Evolutionary conservation across 2,888 invertebrate genomes (phyloP).

Genomic region (Leptinotarsa peninsularis): DNA sequence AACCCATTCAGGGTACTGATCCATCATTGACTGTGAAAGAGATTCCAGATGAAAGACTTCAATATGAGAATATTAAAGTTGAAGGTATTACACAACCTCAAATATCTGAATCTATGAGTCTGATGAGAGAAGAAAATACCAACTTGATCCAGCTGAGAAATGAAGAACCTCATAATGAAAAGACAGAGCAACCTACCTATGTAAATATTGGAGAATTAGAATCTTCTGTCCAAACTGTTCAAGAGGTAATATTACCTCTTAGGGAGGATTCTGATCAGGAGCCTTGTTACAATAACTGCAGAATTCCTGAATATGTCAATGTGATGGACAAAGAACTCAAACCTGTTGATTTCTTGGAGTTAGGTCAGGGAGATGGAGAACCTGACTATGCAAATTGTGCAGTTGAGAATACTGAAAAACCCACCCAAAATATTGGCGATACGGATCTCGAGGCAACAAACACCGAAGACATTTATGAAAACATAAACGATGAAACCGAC

Average conservation of each 20-base stretch:
- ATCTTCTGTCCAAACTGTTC: background rate
- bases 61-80: background rate
- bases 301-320: slow-evolving; percentile 5
- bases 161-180: background rate
- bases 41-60: background rate
- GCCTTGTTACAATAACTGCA: background rate
- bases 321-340: background rate
- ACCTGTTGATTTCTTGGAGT: background rate
- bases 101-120: background rate
- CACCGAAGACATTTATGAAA: slow-evolving; percentile 25
- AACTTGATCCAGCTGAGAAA: background rate
- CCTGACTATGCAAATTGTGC: slow-evolving; percentile 22
- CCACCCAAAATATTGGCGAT: slow-evolving; percentile 25
- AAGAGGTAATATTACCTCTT: background rate
- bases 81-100: background rate
- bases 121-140: background rate
- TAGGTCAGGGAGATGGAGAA: background rate
- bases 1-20: background rate
- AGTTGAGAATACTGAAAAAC: slow-evolving; percentile 20
- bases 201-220: background rate
- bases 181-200: background rate
- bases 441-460: slow-evolving; percentile 5
- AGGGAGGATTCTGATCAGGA: background rate
- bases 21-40: background rate
- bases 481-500: slow-evolving; percentile 28